phyloP scores from a whole-genome alignment of 2,113 vertebrate species.

The Galemys pyrenaicus region DNA sequence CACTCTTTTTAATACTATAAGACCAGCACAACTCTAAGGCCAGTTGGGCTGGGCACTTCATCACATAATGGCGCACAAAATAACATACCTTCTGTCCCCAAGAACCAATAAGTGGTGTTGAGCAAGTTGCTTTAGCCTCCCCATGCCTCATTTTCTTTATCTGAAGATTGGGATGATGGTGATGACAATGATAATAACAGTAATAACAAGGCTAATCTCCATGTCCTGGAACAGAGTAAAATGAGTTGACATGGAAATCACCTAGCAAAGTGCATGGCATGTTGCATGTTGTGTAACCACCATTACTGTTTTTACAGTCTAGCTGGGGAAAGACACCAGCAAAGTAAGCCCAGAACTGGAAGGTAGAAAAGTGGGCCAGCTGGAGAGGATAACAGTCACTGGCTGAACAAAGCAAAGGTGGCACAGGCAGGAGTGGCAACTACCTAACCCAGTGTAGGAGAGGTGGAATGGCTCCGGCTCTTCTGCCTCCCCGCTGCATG shows the following conservation, averaged over 20 bases:
- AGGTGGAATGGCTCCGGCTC: too few species aligned
- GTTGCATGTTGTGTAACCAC: not conserved
- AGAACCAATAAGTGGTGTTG: not conserved
- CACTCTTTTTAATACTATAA: not conserved
- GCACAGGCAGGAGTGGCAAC: not conserved
- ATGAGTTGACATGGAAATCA: not conserved
- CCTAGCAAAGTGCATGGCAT: not conserved
- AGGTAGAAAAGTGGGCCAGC: not conserved
- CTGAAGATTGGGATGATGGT: slow-evolving; percentile 1
- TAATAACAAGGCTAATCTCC: not conserved
- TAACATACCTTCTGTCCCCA: not conserved
- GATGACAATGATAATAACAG: not conserved
- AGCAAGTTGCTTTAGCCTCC: not conserved
- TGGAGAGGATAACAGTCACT: not conserved
- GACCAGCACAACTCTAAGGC: not conserved
- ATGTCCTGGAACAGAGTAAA: not conserved
- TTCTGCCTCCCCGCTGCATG: too few species aligned
- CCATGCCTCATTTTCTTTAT: not conserved
- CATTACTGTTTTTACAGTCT: not conserved
- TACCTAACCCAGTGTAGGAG: not conserved
- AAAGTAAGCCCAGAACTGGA: not conserved
- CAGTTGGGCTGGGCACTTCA: not conserved
- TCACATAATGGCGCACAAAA: not conserved
- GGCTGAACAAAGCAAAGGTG: not conserved
- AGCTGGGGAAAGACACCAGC: not conserved